These are phyloP conservation scores for Thunnus thynnus DNA, from an alignment of 2,113 vertebrate species.

Conservation along the genomic window DNA sequence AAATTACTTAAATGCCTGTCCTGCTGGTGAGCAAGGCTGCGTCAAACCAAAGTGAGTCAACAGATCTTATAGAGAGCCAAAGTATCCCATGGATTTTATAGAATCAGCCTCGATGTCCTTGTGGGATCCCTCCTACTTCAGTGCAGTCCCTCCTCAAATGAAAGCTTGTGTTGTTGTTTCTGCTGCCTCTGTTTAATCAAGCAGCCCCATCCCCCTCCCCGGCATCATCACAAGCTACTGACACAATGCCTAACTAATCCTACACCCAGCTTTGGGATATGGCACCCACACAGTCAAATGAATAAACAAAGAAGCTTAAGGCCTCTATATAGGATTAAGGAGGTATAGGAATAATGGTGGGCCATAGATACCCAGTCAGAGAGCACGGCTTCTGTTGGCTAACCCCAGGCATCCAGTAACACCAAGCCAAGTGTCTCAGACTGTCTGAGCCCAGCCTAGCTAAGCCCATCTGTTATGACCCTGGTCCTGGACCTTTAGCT, in stretches of 20 bases:
- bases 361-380: constrained; percentile 54
- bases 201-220: constrained; percentile 24
- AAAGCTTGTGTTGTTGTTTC: constrained; percentile 56
- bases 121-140: constrained; percentile 19
- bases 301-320: constrained; percentile 80
- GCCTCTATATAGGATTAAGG: constrained; percentile 70
- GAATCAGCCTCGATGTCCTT: not conserved
- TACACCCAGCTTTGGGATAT: constrained; percentile 64
- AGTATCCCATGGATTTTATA: constrained; percentile 39
- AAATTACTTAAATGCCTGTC: constrained; percentile 51
- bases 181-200: constrained; percentile 58
- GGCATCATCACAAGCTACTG: constrained; percentile 63
- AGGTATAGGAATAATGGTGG: constrained; percentile 63
- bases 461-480: constrained; percentile 68
- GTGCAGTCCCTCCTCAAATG: constrained; percentile 17
- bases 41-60: constrained; percentile 42
- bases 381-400: constrained; percentile 29
- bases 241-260: constrained; percentile 77
- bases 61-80: constrained; percentile 42
- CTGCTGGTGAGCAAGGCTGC: constrained; percentile 15
- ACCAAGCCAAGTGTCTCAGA: constrained; percentile 67
- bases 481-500: not conserved
- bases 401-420: constrained; percentile 28
- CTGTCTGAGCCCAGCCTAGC: constrained; percentile 70
- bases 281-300: constrained; percentile 79